These are phyloP conservation scores for Pycnomerus fuliginosus DNA, from an alignment of 2,888 invertebrate genomes.

Conservation along the genomic window DNA sequence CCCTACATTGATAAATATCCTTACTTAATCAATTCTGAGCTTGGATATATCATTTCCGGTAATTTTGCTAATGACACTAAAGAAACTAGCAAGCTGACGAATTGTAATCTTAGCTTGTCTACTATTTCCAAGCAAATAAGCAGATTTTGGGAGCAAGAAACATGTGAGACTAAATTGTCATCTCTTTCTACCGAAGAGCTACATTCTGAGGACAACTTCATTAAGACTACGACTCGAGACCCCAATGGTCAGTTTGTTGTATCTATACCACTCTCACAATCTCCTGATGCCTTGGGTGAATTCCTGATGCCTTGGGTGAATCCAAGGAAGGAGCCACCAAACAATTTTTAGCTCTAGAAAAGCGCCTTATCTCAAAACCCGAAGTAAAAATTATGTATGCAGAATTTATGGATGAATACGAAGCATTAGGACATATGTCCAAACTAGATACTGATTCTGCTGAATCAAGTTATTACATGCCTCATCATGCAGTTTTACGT, in stretches of 20 bases:
- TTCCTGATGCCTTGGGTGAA: not conserved
- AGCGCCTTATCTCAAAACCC: not conserved
- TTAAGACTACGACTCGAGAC: not conserved
- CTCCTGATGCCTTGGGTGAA: not conserved
- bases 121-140: not conserved
- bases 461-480: not conserved
- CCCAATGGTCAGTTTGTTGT: constrained; percentile 1
- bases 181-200: not conserved
- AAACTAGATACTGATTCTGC: not conserved
- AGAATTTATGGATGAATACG: not conserved
- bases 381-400: not conserved
- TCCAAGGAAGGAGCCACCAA: not conserved
- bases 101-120: not conserved
- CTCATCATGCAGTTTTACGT: not conserved
- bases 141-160: constrained; percentile 1
- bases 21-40: not conserved
- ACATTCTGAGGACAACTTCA: not conserved
- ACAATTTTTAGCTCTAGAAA: not conserved
- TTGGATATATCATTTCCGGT: constrained; percentile 1
- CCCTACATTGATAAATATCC: not conserved
- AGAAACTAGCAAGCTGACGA: not conserved
- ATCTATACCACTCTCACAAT: not conserved
- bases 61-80: not conserved
- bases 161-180: not conserved
- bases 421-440: not conserved